These are phyloP conservation scores for Heliothis peltigera DNA, from an alignment of 2,888 invertebrate genomes.

Conservation along the genomic window DNA sequence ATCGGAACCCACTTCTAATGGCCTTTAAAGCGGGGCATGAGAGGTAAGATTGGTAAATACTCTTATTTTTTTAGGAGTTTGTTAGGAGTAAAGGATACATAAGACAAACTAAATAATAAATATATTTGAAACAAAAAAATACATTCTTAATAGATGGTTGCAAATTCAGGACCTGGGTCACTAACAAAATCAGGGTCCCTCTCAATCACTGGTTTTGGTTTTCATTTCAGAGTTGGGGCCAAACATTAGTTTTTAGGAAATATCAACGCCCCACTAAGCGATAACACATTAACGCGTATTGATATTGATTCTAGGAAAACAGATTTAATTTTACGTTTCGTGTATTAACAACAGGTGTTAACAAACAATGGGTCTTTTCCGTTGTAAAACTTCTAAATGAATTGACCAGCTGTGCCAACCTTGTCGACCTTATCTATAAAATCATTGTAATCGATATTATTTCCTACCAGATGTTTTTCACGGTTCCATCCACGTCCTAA, in stretches of 20 bases:
- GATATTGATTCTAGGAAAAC: not conserved
- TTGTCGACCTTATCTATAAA: too few species aligned
- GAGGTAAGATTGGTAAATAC: not conserved
- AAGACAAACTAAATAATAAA: slow-evolving; percentile 12
- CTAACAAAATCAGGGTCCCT: too few species aligned
- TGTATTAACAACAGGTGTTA: not conserved
- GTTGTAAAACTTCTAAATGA: not conserved
- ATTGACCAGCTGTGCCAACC: not conserved
- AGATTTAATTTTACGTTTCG: not conserved
- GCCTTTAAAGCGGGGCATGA: slow-evolving; percentile 11
- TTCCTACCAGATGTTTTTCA: too few species aligned
- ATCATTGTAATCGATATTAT: too few species aligned
- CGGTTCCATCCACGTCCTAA: too few species aligned
- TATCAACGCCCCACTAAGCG: not conserved
- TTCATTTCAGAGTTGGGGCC: too few species aligned
- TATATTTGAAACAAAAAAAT: too few species aligned
- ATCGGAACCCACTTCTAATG: slow-evolving; percentile 22
- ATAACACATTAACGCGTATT: not conserved
- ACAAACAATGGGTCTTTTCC: not conserved
- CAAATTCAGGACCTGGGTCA: too few species aligned
- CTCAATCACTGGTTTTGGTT: too few species aligned
- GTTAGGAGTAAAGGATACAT: slow-evolving; percentile 6
- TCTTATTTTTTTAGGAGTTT: not conserved
- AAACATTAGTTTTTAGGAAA: not conserved
- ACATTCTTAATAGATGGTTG: too few species aligned